Base-by-base conservation (phyloP, 2,797 vertebrate genomes). In the Paguma larvata region DNA sequence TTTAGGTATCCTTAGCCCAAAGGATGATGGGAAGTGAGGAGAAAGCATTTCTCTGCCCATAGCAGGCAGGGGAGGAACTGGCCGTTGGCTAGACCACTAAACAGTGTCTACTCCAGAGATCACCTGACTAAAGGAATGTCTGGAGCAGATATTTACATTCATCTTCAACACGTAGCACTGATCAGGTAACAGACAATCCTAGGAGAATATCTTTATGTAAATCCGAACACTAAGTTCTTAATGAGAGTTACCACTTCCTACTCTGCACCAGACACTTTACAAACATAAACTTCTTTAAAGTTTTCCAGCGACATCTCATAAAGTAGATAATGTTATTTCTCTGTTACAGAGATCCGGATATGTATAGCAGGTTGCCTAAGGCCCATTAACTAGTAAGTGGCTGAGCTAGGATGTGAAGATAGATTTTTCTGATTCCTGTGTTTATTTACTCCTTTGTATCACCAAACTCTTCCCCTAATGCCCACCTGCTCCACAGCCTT, bases 161-260 rank as follows among this genome's bases (percentile, higher is more conserved):
- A 19, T 87, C 15, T 67, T 38, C n/a, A 75, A 67, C 25, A 16
- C 21, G 16, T 10, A 63, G 73, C 25, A 5, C 78, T 79, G 48
- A 51, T 18, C 18, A 23, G 70, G 41, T 11, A 59, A 23, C 1
- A 27, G 53, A 85, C 12, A 63, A 38, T 4, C 1, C 14, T 21
- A 65, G 67, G 95, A 90, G 41, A 75, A 18, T 23, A 34, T 48
- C 51, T 44, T 91, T 38, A 18, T 15, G 5, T 27, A 89, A 91
- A n/a, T 79, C 25, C 44, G 15, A 91, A 91, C 38, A 27, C 23
- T 25, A 72, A 72, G 23, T 72, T 72, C 34, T 75, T 34, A 78
- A 70, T 84, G 30, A 32, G 41, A 93, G 59, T 77, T 87, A 67
- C 34, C 19, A 72, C 67, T 94, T 93, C 10, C 79, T 96, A 25